Evolutionary conservation across 2,113 vertebrate genomes (phyloP).

Genomic region (Gymnobelideus leadbeateri): DNA sequence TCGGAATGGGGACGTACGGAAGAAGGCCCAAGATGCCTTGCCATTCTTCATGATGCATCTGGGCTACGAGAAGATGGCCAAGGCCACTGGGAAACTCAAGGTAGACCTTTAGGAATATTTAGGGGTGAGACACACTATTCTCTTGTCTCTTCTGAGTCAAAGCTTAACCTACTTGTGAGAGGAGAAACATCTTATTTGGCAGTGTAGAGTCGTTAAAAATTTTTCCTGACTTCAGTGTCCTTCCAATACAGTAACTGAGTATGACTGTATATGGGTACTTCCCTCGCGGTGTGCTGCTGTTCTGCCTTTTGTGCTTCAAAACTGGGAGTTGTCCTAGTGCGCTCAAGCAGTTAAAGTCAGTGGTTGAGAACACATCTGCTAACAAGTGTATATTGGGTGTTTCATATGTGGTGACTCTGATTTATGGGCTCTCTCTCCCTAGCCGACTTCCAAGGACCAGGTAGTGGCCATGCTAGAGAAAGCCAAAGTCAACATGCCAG

Average conservation of each 20-base stretch:
- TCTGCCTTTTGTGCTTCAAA: constrained; percentile 51
- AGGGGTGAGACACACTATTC: constrained; percentile 23
- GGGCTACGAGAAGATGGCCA: constrained; percentile 96
- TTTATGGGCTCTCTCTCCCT: constrained; percentile 53
- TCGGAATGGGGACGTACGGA: constrained; percentile 97
- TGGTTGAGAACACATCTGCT: constrained; percentile 27
- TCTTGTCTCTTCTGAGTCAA: constrained; percentile 7
- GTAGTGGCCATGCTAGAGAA: constrained; percentile 96
- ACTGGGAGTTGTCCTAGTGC: background rate
- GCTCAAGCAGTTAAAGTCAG: background rate
- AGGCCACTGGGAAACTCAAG: constrained; percentile 95
- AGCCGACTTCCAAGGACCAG: constrained; percentile 98
- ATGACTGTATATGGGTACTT: constrained; percentile 62
- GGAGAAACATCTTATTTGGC: constrained; percentile 46
- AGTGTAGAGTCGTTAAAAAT: constrained; percentile 25
- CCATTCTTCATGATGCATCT: constrained; percentile 99
- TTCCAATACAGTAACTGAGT: constrained; percentile 55
- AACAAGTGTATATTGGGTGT: constrained; percentile 20
- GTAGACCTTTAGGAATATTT: constrained; percentile 80
- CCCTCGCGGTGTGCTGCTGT: constrained; percentile 12
- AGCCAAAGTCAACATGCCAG: constrained; percentile 94
- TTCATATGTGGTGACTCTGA: constrained; percentile 43
- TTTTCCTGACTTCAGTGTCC: background rate
- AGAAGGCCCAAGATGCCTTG: constrained; percentile 96
- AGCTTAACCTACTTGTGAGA: constrained; percentile 50